Evolutionary conservation across 2,113 vertebrate species (phyloP).

Genomic region (Calypte anna): DNA sequence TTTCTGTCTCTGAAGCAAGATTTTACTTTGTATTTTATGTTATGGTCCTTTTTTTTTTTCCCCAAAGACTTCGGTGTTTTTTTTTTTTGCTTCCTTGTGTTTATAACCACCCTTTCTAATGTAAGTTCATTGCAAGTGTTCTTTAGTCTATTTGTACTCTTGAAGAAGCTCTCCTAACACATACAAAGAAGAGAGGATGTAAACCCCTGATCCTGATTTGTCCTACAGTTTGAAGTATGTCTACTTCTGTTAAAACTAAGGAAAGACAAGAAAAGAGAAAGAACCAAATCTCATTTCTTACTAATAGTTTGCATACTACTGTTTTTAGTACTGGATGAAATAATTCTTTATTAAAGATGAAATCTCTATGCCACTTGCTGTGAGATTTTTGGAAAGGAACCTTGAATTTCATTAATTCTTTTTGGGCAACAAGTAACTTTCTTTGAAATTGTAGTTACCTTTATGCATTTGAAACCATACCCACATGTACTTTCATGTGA

Average conservation of each 20-base stretch:
- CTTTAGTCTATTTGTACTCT: not conserved
- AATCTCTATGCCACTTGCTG: not conserved
- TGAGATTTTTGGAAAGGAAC: not conserved
- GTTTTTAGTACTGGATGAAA: not conserved
- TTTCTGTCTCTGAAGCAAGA: not conserved
- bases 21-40: not conserved
- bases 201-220: not conserved
- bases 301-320: not conserved
- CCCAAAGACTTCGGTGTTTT: not conserved
- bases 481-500: not conserved
- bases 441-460: not conserved
- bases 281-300: not conserved
- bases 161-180: not conserved
- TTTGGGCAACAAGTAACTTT: not conserved
- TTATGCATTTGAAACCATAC: not conserved
- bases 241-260: not conserved
- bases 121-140: not conserved
- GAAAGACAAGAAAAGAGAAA: not conserved
- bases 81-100: not conserved
- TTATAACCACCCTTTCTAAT: not conserved
- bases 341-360: not conserved
- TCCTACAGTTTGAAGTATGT: not conserved
- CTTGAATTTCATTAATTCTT: not conserved
- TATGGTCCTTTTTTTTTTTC: not conserved
- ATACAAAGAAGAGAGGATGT: not conserved